These are phyloP conservation scores for Chrysogorgia sp. DNA, from an alignment of 92 coral and sea anemone species.

Conservation along the genomic window DNA sequence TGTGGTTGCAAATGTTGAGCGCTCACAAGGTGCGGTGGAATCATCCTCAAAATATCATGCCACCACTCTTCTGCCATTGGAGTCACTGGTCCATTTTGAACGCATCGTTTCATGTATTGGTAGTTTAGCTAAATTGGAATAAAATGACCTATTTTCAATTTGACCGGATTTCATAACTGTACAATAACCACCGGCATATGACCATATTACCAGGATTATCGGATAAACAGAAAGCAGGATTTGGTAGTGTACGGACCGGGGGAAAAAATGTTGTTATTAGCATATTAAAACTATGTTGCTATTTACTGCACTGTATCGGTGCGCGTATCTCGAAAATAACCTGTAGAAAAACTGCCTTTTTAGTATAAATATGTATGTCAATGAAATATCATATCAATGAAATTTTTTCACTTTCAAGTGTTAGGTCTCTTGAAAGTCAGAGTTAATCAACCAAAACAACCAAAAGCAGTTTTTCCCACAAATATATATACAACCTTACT, in stretches of 20 bases:
- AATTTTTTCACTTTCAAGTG: no score
- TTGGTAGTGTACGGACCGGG: no score
- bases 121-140: slow-evolving; percentile 68
- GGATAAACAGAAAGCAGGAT: neutral
- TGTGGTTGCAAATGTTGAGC: slow-evolving; percentile 84
- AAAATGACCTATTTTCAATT: neutral
- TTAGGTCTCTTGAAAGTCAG: no score
- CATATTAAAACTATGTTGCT: no score
- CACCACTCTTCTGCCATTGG: slow-evolving; percentile 99
- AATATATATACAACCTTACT: neutral
- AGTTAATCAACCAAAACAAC: no score
- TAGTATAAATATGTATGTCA: no score
- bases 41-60: slow-evolving; percentile 90
- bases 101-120: slow-evolving; percentile 97
- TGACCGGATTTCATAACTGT: neutral
- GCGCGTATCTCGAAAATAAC: no score
- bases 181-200: neutral
- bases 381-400: no score
- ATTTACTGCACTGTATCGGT: no score
- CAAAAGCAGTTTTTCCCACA: no score
- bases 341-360: no score
- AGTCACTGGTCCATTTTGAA: slow-evolving; percentile 96
- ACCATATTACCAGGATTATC: neutral
- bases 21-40: slow-evolving; percentile 86
- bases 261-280: no score